Evolutionary conservation across 2,888 invertebrate genomes (phyloP).

Genomic region (Platycnemis pennipes): DNA sequence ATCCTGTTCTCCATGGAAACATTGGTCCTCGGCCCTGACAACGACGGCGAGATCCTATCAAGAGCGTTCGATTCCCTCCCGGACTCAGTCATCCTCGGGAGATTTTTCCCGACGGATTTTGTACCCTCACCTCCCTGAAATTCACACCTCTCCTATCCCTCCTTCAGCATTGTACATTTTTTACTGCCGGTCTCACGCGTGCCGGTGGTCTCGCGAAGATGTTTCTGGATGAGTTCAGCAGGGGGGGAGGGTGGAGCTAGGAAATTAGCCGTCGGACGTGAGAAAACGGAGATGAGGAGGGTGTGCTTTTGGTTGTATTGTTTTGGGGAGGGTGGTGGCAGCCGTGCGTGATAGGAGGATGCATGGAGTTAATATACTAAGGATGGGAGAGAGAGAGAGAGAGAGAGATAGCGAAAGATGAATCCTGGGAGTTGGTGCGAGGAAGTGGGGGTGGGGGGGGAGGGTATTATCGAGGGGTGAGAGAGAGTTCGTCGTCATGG

Average conservation of each 20-base stretch:
- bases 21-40: too few species aligned
- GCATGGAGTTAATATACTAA: background rate
- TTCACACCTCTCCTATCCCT: background rate
- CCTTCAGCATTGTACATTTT: background rate
- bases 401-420: conserved; percentile 15
- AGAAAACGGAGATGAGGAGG: background rate
- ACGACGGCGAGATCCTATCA: too few species aligned
- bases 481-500: conserved; percentile 25
- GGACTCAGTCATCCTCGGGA: background rate
- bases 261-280: background rate
- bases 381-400: background rate
- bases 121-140: background rate
- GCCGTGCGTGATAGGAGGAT: background rate
- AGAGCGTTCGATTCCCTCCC: background rate
- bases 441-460: background rate
- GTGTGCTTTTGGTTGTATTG: background rate
- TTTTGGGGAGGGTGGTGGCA: conserved; percentile 6
- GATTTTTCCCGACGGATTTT: background rate
- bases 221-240: background rate
- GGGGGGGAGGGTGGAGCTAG: background rate
- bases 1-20: too few species aligned
- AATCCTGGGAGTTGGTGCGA: background rate
- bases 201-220: background rate
- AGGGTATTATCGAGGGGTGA: background rate
- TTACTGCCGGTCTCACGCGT: background rate